A percentile compares a stretch with the other conserved stretches of the same genome.
phyloP scores from a whole-genome alignment of 2,113 vertebrate species.

The Phyllostomus discolor region DNA sequence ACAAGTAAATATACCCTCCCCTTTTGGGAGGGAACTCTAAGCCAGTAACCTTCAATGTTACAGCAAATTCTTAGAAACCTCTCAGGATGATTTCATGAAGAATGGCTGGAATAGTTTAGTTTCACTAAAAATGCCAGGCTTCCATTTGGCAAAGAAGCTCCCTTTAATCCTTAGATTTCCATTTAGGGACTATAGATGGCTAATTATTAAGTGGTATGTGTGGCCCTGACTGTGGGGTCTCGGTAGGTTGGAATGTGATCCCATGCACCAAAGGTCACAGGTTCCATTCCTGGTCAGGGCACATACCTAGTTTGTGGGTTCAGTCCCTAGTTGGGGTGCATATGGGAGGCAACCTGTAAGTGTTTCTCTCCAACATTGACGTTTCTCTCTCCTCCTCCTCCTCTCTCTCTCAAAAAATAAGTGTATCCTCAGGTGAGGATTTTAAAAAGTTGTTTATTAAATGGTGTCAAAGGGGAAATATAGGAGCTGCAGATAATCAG shows the following conservation, averaged over 20 bases:
- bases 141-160: not conserved
- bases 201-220: not conserved
- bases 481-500: not conserved
- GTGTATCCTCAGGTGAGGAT: too few relatives aligned
- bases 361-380: too few relatives aligned
- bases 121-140: not conserved
- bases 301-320: too few relatives aligned
- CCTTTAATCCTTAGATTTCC: not conserved
- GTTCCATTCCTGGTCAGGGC: too few relatives aligned
- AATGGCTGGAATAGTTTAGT: not conserved
- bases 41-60: not conserved
- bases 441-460: not conserved
- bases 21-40: not conserved
- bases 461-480: not conserved
- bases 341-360: too few relatives aligned
- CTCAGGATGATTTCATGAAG: not conserved
- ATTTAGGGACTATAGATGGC: not conserved
- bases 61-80: slow-evolving; percentile 30
- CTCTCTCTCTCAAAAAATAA: too few relatives aligned
- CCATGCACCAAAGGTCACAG: too few relatives aligned
- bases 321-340: too few relatives aligned
- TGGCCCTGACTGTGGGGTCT: too few relatives aligned
- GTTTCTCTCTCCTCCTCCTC: too few relatives aligned
- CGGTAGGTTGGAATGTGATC: too few relatives aligned
- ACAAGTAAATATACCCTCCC: not conserved